phyloP scores from a whole-genome alignment of 2,888 invertebrate genomes.

The Aquatica leii region DNA sequence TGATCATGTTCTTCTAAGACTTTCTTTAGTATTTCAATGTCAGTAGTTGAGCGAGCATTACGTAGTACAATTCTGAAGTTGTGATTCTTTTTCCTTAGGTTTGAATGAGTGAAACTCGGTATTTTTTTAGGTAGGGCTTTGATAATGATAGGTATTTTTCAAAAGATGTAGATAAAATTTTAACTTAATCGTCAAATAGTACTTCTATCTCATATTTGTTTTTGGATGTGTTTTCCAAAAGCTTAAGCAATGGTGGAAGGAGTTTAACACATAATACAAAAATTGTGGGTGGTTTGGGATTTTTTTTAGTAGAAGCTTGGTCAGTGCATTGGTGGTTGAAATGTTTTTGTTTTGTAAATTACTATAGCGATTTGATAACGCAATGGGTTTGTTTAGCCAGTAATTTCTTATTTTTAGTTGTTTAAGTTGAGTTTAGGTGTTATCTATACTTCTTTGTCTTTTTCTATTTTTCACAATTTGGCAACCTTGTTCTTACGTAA shows the following conservation, averaged over 20 bases:
- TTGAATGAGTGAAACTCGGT: slow-evolving; percentile 14
- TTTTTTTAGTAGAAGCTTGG: slow-evolving; percentile 6
- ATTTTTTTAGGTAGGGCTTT: slow-evolving; percentile 9
- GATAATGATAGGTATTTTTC: not conserved
- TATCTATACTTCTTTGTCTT: slow-evolving; percentile 7
- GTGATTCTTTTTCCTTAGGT: slow-evolving; percentile 14
- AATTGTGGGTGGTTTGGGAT: slow-evolving; percentile 8
- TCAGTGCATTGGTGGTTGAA: too few relatives aligned
- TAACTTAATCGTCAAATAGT: slow-evolving; percentile 12
- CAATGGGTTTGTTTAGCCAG: slow-evolving; percentile 7
- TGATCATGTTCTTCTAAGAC: slow-evolving; percentile 12
- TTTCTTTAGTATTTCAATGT: slow-evolving; percentile 2
- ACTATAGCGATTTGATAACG: slow-evolving; percentile 8
- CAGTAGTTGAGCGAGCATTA: slow-evolving; percentile 3
- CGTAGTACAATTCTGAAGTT: slow-evolving; percentile 11
- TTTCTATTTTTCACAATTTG: slow-evolving; percentile 11
- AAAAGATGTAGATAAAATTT: not conserved
- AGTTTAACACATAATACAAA: slow-evolving; percentile 13
- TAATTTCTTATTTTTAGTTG: slow-evolving; percentile 4
- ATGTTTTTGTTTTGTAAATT: slow-evolving; percentile 6
- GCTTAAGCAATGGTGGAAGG: not conserved
- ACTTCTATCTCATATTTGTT: slow-evolving; percentile 10
- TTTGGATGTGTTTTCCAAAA: slow-evolving; percentile 3
- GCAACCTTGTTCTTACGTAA: slow-evolving; percentile 2
- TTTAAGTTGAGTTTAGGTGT: not conserved